Base-by-base conservation (phyloP, 2,888 invertebrate species). In the Dynastes grantii region DNA sequence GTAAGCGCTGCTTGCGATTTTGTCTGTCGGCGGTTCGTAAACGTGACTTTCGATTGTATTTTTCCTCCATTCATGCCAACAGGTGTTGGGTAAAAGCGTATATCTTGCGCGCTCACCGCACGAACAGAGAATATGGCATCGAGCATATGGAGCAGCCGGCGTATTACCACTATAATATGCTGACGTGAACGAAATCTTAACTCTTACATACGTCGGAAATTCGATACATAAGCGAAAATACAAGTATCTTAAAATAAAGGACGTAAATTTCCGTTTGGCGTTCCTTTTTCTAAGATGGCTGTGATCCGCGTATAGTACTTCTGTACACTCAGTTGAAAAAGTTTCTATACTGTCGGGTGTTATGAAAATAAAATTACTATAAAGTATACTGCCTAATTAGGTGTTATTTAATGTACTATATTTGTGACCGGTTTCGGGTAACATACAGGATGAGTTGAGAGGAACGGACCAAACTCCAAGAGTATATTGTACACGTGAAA, bases 41-140 rank as follows among this genome's bases (percentile, higher is more conserved):
- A 73, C 73, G 58, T 73, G 73, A 73, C 73, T 73, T 73, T 73
- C 73, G 40, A 73, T 73, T 73, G 37, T 58, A 73, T 58, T 73
- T 73, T 73, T 61, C 58, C 13, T 73, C 27, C 73, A 58, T 73
- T 73, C 73, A 73, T 73, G 73, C 58, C 73, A 73, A 73, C 73
- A 73, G 73, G 73, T 73, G 73, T 58, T 58, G 58, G 16, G 73
- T 55, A 55, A 55, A 55, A 71, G 71, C 71, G 49, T 55, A 68
- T 70, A 29, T 45, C 58, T 55, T 29, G 55, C 45, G 45, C 45
- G 45, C 45, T 45, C 11, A 11, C 45, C 11, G 9, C 58, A 58
- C 58, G 73, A 40, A 73, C 40, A 27, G 58, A 45, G 8, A 58
- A 73, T 73, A 58, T 40, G 13, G 40, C 61, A 22, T 16, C 55